These are phyloP conservation scores for Eretmochelys imbricata DNA, from an alignment of 2,113 vertebrate species.

Conservation along the genomic window DNA sequence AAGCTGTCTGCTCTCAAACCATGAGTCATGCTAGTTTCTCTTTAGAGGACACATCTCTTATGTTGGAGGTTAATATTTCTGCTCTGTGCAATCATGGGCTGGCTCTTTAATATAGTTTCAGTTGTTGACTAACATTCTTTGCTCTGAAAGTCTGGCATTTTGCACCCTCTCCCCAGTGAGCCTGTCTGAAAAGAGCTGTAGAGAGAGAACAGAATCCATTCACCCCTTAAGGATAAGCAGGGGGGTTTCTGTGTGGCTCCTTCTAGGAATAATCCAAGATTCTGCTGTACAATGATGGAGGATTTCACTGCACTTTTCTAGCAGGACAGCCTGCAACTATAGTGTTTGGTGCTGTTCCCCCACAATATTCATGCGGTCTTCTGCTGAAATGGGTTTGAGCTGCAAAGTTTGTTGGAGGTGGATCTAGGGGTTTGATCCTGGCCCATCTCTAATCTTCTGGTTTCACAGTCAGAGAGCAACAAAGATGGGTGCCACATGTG, in stretches of 20 bases:
- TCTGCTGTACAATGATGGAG: not conserved
- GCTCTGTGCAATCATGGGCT: not conserved
- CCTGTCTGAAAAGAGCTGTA: not conserved
- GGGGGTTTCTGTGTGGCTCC: not conserved
- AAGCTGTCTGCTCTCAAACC: not conserved
- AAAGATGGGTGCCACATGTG: not conserved
- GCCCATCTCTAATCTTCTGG: not conserved
- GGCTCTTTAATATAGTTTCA: not conserved
- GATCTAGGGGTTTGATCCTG: not conserved
- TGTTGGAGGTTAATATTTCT: not conserved
- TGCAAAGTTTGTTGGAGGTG: not conserved
- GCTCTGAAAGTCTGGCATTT: not conserved
- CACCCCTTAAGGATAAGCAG: rapidly evolving
- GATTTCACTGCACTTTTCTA: not conserved
- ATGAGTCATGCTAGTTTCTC: not conserved
- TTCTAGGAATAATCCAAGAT: not conserved
- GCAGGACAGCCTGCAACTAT: not conserved
- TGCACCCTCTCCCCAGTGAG: not conserved
- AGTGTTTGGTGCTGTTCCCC: not conserved
- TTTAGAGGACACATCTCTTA: not conserved
- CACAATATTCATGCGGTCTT: not conserved
- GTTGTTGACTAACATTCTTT: not conserved
- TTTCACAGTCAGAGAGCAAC: not conserved
- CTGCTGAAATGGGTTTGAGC: not conserved
- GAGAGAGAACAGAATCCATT: not conserved